Conservation (phyloP, 2,888 invertebrate genomes). For the Lysandra bellargus region DNA sequence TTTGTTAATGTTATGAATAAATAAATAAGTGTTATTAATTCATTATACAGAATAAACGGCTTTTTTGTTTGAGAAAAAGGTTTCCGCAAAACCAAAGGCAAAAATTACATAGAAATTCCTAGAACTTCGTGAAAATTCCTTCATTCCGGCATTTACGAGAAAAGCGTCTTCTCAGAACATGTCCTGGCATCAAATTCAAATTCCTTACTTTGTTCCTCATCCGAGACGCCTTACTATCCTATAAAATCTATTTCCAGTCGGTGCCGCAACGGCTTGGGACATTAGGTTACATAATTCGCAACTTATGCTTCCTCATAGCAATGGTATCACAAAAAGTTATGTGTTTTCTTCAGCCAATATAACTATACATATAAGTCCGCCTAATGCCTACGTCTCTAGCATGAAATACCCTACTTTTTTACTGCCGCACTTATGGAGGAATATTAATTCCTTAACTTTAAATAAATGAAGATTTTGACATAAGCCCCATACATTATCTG, state of each 20-base stretch:
- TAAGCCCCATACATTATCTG: too few species aligned
- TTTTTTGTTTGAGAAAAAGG: not conserved
- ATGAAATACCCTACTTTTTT: not conserved
- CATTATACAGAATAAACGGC: not conserved
- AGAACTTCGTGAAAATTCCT: not conserved
- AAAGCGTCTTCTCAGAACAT: constrained; percentile 10
- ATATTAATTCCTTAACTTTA: too few species aligned
- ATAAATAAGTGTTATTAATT: not conserved
- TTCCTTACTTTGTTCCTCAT: constrained; percentile 17
- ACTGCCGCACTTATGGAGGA: too few species aligned
- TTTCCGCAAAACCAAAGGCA: not conserved
- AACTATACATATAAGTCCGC: not conserved
- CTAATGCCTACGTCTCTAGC: not conserved
- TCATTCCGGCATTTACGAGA: not conserved
- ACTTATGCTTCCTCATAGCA: constrained; percentile 2
- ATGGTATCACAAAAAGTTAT: not conserved
- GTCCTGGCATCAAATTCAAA: constrained; percentile 14
- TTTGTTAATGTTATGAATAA: too few species aligned
- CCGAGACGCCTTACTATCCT: constrained; percentile 7
- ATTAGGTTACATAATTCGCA: constrained; percentile 16
- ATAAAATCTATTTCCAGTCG: constrained; percentile 18
- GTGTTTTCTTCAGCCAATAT: not conserved
- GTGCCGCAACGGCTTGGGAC: constrained; percentile 12
- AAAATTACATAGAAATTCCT: not conserved
- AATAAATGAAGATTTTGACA: too few species aligned